Base-by-base conservation (phyloP, 2,797 vertebrate genomes). In the Takifugu rubripes region DNA sequence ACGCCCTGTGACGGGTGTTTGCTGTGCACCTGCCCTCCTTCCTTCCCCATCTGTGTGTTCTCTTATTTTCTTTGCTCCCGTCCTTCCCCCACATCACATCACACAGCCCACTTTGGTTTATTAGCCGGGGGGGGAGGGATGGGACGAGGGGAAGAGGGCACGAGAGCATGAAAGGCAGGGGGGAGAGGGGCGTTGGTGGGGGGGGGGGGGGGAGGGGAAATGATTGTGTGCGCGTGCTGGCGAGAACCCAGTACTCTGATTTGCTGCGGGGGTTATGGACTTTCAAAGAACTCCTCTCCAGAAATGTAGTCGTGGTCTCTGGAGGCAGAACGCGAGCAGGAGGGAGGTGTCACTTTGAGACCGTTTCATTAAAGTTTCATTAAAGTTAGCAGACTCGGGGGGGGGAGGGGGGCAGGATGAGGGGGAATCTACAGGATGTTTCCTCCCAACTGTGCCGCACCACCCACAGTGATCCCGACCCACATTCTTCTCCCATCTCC, bases 401-500 rank as follows among this genome's bases (percentile, higher is more conserved):
- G 79, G 44, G 54, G 56, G 62, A 6, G 27, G 27, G 57, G 44
- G 54, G 56, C 64, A 63, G 67, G 56, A 68, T 63, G 61, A 60
- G 5, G 49, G 59, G 9, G 14, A 59, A 52, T 68, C 63, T 47
- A 15, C 60, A 56, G 11, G 56, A n/a, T 72, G 51, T 74, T 53
- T 59, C 75, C 76, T 73, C 70, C 70, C 64, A 68, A 50, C 45
- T 54, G 54, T 58, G 78, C 77, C 78, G 45, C 47, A 36, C 55
- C 64, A 59, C 54, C 21, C 61, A 62, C 53, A 49, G 64, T 64
- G 70, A 65, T 72, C 59, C 70, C 80, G 81, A 84, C 79, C 79
- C 77, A 83, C 69, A 87, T 86, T 75, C 52, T 54, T 71, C 62
- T 68, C 17, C 49, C 53, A 33, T 75, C 59, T 56, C 44, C 61